Evolutionary conservation across 2,888 invertebrate species (phyloP), one percentile per base, ranked within the genome.

Genomic region (Gastrophysa polygoni): DNA sequence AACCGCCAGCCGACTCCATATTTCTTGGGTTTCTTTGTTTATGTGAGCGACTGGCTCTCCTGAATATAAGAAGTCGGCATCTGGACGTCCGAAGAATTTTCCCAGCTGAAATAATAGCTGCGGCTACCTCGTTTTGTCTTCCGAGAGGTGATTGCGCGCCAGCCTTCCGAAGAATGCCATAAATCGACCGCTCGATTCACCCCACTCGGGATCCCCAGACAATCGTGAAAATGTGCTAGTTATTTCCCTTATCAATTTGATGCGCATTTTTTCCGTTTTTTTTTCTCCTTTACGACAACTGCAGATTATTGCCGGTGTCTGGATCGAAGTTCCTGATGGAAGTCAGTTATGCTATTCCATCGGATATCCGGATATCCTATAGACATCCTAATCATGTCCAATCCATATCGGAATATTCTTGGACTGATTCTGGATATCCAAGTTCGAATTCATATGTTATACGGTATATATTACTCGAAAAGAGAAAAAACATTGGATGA

Each of bases 51-150:
- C 61, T 58, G 70, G 64, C 67, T 49, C 64, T 11, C 10, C 11
- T 32, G 62, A 60, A 62, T 64, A 67, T 64, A 64, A 66, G 61
- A 68, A 68, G 66, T 64, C 66, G 73, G 72, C 77, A 77, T 75
- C 77, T 77, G 77, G 76, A 72, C 70, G 72, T 76, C 71, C 74
- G 70, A 69, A 71, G 71, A 71, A 74, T 74, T 74, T 76, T 76
- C 75, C 72, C 75, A 74, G 76, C 73, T 75, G 74, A 76, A 77
- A 77, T 76, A 77, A 76, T 76, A 74, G 75, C 72, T 64, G 67
- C 68, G 67, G 72, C 71, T 69, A 69, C 70, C 69, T 68, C 69
- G 70, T 74, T 70, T 72, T 71, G 63, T 64, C 72, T 69, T 73
- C 68, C 70, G 69, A 68, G 57, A 71, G 71, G 67, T 69, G 71